phyloP scores from a whole-genome alignment of 2,113 vertebrate genomes.

The Atractosteus spatula region DNA sequence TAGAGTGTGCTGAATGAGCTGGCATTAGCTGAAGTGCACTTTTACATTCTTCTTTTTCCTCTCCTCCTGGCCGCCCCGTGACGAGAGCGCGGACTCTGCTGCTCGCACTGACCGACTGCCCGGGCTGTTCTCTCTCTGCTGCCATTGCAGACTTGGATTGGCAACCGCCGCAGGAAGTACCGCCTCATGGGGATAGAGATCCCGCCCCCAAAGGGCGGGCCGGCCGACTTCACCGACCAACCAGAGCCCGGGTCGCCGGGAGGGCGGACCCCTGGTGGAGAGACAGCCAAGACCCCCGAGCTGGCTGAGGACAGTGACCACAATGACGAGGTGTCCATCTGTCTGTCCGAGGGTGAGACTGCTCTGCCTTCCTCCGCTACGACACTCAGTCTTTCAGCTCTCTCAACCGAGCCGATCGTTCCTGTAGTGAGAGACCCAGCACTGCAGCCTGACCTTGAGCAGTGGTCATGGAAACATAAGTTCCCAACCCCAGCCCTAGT shows the following conservation, averaged over 20 bases:
- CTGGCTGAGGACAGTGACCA: conserved; percentile 80
- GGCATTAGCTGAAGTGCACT: not conserved
- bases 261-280: conserved; percentile 74
- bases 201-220: conserved; percentile 89
- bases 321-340: conserved; percentile 82
- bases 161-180: conserved; percentile 95
- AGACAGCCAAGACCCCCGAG: conserved; percentile 66
- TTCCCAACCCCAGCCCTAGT: no score
- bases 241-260: conserved; percentile 72
- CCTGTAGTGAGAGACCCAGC: no score
- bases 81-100: no score
- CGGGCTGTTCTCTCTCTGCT: not conserved
- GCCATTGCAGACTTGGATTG: conserved; percentile 89
- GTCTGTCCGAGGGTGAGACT: conserved; percentile 83
- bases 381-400: no score
- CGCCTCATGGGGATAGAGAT: conserved; percentile 97
- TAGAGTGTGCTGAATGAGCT: not conserved
- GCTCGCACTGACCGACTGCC: no score
- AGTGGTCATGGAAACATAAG: no score
- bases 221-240: conserved; percentile 84
- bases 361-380: not conserved
- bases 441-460: no score
- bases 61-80: no score
- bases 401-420: no score
- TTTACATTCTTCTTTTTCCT: not conserved